These are phyloP conservation scores for Anniella stebbinsi DNA, from an alignment of 2,797 vertebrate genomes.

Conservation along the genomic window DNA sequence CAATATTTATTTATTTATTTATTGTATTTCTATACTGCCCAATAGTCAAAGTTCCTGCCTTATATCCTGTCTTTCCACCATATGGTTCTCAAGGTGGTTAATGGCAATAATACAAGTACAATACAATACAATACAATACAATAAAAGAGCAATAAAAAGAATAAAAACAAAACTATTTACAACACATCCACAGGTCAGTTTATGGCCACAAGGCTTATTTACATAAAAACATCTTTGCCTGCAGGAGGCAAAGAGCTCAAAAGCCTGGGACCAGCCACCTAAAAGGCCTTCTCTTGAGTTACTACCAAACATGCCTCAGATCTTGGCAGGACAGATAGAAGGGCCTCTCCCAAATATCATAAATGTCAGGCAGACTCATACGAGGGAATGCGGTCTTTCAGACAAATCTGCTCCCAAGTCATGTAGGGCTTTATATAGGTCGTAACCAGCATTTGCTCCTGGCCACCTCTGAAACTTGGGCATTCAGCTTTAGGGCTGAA, in stretches of 20 bases:
- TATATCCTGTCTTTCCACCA: not conserved
- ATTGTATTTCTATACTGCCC: too few relatives aligned
- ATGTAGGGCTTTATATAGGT: not conserved
- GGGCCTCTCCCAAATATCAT: not conserved
- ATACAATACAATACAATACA: not conserved
- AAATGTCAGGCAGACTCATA: not conserved
- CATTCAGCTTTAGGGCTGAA: not conserved
- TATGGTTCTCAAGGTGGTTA: not conserved
- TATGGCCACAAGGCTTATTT: not conserved
- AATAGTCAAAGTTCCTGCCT: not conserved
- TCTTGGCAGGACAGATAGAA: not conserved
- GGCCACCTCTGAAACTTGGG: not conserved
- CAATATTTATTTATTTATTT: not conserved
- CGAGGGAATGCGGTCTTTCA: not conserved
- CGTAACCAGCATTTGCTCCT: not conserved
- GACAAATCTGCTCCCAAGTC: not conserved
- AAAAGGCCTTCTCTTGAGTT: not conserved
- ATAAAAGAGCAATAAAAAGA: not conserved
- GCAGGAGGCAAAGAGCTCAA: not conserved
- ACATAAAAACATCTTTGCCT: not conserved
- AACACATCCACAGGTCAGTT: too few relatives aligned
- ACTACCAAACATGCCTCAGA: not conserved
- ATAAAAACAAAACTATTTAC: not conserved
- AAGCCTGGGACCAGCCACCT: not conserved
- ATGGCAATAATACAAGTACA: not conserved